Evolutionary conservation across 1,140 invertebrate genomes (phyloP).

Genomic region (Plodia interpunctella): DNA sequence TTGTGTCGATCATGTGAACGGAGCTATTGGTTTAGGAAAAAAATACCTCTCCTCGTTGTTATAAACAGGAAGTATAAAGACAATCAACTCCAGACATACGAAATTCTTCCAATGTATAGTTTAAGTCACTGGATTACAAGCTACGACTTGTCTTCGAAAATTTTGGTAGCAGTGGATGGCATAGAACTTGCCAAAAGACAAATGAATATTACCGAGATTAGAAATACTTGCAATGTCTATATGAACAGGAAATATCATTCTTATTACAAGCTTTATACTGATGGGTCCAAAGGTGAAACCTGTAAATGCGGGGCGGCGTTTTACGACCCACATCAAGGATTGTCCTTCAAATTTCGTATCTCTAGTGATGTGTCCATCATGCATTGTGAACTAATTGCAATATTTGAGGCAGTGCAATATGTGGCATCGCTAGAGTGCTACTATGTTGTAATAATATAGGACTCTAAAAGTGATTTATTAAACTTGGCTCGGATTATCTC

Average conservation of each 20-base stretch:
- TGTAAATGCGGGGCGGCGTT: constrained; percentile 9
- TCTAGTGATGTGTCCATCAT: constrained; percentile 17
- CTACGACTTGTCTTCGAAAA: constrained; percentile 13
- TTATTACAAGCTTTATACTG: constrained; percentile 27
- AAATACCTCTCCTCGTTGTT: neutral
- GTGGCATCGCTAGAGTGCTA: neutral
- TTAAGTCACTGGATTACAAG: constrained; percentile 22
- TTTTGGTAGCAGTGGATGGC: constrained; percentile 14
- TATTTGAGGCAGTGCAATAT: constrained; percentile 19
- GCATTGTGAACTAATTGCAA: constrained; percentile 23
- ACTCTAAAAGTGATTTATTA: constrained; percentile 13
- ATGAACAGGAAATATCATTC: constrained; percentile 22
- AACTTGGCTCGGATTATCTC: constrained; percentile 20
- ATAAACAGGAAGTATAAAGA: neutral
- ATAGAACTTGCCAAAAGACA: constrained; percentile 11
- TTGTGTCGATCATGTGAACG: neutral
- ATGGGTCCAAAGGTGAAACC: constrained; percentile 12
- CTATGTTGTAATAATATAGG: constrained; percentile 8
- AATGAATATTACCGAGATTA: constrained; percentile 1
- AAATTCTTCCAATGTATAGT: constrained; percentile 17
- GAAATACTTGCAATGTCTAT: constrained; percentile 12
- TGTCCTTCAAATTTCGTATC: constrained; percentile 12
- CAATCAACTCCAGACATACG: neutral
- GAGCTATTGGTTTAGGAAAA: constrained; percentile 13
- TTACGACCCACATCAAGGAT: neutral